Percentiles rank a stretch among this genome's conserved stretches.
Conservation (phyloP, 2,797 vertebrate species). For the Bradypodion ventrale region DNA sequence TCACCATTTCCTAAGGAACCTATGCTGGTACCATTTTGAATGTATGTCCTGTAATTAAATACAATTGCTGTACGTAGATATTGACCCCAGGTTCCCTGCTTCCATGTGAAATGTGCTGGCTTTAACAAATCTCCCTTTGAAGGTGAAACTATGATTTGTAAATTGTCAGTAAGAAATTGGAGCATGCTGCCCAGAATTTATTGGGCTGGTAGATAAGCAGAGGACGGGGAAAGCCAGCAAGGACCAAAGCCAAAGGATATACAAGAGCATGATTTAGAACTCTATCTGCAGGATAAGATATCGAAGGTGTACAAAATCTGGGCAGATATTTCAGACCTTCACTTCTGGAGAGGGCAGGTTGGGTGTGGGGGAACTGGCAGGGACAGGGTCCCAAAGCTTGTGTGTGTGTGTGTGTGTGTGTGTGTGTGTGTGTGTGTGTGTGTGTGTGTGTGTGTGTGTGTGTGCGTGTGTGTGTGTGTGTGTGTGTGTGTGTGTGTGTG, state of each 20-base stretch:
- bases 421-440: no score
- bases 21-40: slow-evolving; percentile 23
- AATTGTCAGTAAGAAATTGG: neutral
- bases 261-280: neutral
- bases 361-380: neutral
- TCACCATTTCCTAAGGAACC: neutral
- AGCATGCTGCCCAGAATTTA: neutral
- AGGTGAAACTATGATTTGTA: slow-evolving; percentile 1
- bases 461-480: no score
- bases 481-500: no score
- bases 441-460: no score
- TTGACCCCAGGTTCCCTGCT: slow-evolving; percentile 60
- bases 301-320: neutral
- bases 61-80: slow-evolving; percentile 21
- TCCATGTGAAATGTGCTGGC: slow-evolving; percentile 52
- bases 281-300: neutral
- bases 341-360: neutral
- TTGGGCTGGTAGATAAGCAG: neutral
- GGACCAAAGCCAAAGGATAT: neutral
- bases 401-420: no score
- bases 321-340: neutral
- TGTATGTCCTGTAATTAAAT: neutral
- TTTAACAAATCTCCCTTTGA: slow-evolving; percentile 33
- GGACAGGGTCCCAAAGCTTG: neutral
- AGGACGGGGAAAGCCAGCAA: neutral